Evolutionary conservation across 2,797 vertebrate species (phyloP), one percentile per base, ranked within the genome.

Genomic region (Danio choprae): DNA sequence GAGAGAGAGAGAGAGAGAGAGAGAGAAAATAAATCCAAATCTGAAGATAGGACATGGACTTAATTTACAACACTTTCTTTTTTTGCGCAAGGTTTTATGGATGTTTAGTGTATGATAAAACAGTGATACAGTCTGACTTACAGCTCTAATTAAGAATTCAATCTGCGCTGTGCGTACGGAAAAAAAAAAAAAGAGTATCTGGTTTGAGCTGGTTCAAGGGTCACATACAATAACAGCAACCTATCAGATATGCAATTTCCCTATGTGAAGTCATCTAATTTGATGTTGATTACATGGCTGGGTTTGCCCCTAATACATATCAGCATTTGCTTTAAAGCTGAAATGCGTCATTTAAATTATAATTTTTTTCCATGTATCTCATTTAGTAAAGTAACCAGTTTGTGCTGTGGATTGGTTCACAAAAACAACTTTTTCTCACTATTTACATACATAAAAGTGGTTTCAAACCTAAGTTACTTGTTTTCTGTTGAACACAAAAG

Each of bases 1-100:
- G n/a, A n/a, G 29, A 82, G 48, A 81, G 56, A 59, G 46, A 20
- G 13, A 70, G 62, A 53, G n/a, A 60, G 40, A 40, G 59, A 40
- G 63, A 74, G 9, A 15, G n/a, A 36, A 53, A 58, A 75, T 36
- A 48, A 50, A 71, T 67, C 12, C 5, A 63, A 12, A 63, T 29
- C 18, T 62, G 5, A 79, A 22, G 16, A 41, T n/a, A 16, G 58
- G 29, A 40, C 56, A 79, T 3, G 12, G n/a, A 18, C 48, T 79
- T 73, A 20, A 38, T 65, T 29, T 50, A 16, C 22, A 3, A 8
- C 20, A 38, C 16, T 0, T 8, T 3, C 4, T 29, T 9, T 79
- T n/a, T 43, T 18, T 44, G 22, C 38, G 9, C 63, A 58, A 68
- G 5, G 16, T 6, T 13, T 41, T 51, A 38, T 41, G 13, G 38